Conservation (phyloP, 2,797 vertebrate genomes). For the Buphagus erythrorhynchus region DNA sequence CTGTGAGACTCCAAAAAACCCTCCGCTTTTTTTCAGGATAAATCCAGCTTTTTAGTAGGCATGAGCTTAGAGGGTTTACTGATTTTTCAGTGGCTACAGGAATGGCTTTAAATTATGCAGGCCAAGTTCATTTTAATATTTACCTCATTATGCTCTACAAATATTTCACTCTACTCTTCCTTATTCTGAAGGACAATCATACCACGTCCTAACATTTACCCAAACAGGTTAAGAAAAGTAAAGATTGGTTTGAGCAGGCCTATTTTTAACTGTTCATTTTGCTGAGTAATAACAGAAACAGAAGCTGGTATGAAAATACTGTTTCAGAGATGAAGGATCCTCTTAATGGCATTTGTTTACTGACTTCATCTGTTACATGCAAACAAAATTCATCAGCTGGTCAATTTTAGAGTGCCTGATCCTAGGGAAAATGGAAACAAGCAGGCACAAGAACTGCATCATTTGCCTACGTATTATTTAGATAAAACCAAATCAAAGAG, state of each 20-base stretch:
- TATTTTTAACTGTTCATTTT: constrained; percentile 2
- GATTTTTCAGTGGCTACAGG: not conserved
- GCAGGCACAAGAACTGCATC: not conserved
- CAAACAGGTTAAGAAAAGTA: not conserved
- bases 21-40: not conserved
- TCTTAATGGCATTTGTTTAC: not conserved
- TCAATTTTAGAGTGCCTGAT: not conserved
- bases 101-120: constrained; percentile 11
- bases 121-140: constrained; percentile 23
- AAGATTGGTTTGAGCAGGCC: not conserved
- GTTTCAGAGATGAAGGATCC: not conserved
- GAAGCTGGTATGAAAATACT: not conserved
- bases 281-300: constrained; percentile 8
- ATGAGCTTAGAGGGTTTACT: not conserved
- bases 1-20: not conserved
- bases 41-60: not conserved
- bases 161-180: not conserved
- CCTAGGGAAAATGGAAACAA: not conserved
- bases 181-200: not conserved
- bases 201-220: not conserved
- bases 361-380: not conserved
- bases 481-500: not conserved
- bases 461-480: not conserved
- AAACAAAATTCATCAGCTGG: constrained; percentile 11
- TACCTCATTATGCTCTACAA: constrained; percentile 19